phyloP scores from a whole-genome alignment of 2,888 invertebrate genomes.

The Machimus atricapillus region DNA sequence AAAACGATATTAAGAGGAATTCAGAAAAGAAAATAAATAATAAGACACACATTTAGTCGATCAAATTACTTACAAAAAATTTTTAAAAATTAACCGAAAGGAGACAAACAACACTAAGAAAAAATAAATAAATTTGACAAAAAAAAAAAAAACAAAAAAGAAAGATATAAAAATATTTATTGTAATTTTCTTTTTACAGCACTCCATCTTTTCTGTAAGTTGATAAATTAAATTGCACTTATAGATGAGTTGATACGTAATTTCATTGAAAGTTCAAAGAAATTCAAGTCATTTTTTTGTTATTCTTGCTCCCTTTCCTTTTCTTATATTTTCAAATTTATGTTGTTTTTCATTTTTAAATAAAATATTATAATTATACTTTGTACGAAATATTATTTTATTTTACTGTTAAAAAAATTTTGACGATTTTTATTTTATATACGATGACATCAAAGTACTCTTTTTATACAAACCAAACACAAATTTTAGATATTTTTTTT shows the following conservation, averaged over 20 bases:
- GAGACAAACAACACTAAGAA: not conserved
- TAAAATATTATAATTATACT: not conserved
- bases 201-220: slow-evolving; percentile 61
- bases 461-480: not conserved
- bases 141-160: not conserved
- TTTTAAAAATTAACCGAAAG: not conserved
- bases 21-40: not conserved
- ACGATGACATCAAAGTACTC: not conserved
- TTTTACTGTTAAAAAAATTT: not conserved
- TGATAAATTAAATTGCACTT: slow-evolving; percentile 44
- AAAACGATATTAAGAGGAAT: not conserved
- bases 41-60: not conserved
- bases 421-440: not conserved
- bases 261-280: slow-evolving; percentile 6
- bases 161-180: slow-evolving; percentile 42
- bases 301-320: not conserved
- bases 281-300: slow-evolving; percentile 2
- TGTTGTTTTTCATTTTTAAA: not conserved
- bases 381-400: not conserved
- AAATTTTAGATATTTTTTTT: not conserved
- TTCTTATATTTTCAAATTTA: not conserved
- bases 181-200: slow-evolving; percentile 51
- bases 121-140: too few species aligned
- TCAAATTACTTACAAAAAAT: not conserved
- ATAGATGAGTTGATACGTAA: slow-evolving; percentile 41